These are phyloP conservation scores for Hybognathus amarus DNA, from an alignment of 2,797 vertebrate species.

Conservation along the genomic window DNA sequence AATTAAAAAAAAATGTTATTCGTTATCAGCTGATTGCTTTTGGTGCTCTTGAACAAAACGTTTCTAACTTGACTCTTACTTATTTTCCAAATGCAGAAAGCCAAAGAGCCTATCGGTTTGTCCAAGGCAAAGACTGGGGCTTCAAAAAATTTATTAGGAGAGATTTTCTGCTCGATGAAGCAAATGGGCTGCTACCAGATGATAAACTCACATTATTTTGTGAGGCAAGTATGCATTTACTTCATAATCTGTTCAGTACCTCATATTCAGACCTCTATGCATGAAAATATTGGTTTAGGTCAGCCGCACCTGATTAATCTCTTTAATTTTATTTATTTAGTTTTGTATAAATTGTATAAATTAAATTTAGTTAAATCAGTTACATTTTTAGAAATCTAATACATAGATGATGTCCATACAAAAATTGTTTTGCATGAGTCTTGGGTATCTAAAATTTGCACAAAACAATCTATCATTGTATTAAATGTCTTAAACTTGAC, in stretches of 20 bases:
- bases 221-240: slow-evolving; percentile 80
- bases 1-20: too few species aligned
- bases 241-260: background rate
- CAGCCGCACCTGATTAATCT: background rate
- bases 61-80: background rate
- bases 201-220: slow-evolving; percentile 98
- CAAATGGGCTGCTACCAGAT: slow-evolving; percentile 96
- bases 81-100: slow-evolving; percentile 83
- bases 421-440: too few species aligned
- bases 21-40: background rate
- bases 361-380: too few species aligned
- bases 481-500: background rate
- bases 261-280: background rate
- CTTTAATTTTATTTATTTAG: background rate
- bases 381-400: too few species aligned
- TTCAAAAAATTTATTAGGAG: slow-evolving; percentile 99
- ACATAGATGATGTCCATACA: too few species aligned
- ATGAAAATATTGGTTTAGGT: background rate
- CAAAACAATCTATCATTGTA: too few species aligned
- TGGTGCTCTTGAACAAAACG: background rate
- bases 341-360: too few species aligned
- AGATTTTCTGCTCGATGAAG: slow-evolving; percentile 98
- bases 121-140: slow-evolving; percentile 99
- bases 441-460: too few species aligned
- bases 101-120: slow-evolving; percentile 99